Evolutionary conservation across 2,113 vertebrate genomes (phyloP), one percentile per base, ranked within the genome.

Genomic region (Perognathus longimembris): DNA sequence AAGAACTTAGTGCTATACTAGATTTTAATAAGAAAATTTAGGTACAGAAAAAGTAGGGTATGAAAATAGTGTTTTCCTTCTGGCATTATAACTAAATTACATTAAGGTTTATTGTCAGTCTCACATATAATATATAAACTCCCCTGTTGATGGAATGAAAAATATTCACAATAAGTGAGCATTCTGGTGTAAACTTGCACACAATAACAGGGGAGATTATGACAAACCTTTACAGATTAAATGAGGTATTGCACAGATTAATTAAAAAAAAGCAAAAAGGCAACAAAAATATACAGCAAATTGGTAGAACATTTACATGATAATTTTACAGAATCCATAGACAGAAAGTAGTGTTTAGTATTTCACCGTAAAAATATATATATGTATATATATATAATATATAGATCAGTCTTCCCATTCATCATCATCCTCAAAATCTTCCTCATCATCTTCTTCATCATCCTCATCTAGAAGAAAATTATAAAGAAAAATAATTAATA

Each of bases 221-320:
- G 98, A 98, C 98, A 98, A 99, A 99, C 98, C 97, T 97, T 98
- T 98, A 98, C 98, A 98, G 98, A 99, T 98, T 99, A 99, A 99
- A 99, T 99, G 99, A 99, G 99, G 99, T 99, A 99, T 99, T 99
- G 99, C 99, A 99, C 99, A 99, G 98, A 99, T 99, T 99, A 98
- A 98, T 98, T 97, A 98, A 98, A 98, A 98, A 98, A 98, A 98
- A 98, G 97, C 98, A 98, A 97, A 98, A 98, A 98, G 98, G 98
- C 98, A 98, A 99, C 99, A 99, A 99, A 99, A 99, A 99, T 99
- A 99, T 98, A 99, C 98, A 99, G 98, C 98, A 98, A 99, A 98
- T 98, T 98, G 98, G 98, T 98, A 99, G 98, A 99, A 98, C 98
- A 99, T 99, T 99, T 99, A 99, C 98, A 99, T 98, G 98, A 98